phyloP scores from a whole-genome alignment of 2,113 vertebrate genomes.

The Heterotilapia buettikoferi region DNA sequence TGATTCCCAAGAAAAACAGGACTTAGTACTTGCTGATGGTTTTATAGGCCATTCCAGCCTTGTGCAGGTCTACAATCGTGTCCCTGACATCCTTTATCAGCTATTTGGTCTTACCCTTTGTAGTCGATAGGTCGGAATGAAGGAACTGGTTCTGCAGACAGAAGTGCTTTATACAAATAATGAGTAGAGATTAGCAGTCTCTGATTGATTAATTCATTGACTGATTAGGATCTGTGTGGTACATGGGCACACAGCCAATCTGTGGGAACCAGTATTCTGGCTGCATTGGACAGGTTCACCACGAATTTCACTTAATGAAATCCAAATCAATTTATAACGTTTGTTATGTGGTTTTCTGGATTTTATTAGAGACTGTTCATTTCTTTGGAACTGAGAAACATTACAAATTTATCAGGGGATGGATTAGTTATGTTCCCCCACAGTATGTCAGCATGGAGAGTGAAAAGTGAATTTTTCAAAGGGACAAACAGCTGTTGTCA shows the following conservation, averaged over 20 bases:
- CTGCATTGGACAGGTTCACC: neutral
- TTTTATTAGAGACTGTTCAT: neutral
- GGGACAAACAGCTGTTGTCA: conserved; percentile 35
- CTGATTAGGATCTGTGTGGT: neutral
- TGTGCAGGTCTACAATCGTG: neutral
- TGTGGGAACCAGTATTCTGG: neutral
- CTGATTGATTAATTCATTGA: neutral
- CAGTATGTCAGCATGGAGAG: neutral
- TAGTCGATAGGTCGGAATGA: neutral
- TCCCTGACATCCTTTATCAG: neutral
- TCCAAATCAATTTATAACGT: neutral
- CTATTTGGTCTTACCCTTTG: neutral
- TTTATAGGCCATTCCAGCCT: neutral
- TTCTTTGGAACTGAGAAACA: neutral
- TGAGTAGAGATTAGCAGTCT: neutral
- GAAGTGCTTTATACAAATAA: neutral
- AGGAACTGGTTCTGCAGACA: neutral
- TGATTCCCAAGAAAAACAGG: neutral
- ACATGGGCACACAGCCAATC: neutral
- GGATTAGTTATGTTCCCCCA: neutral
- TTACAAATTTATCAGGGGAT: neutral
- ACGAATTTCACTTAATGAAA: neutral
- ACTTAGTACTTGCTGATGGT: neutral
- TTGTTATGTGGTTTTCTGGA: neutral
- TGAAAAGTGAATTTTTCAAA: neutral